Evolutionary conservation across 2,797 vertebrate genomes (phyloP).

Genomic region (Echiichthys vipera): DNA sequence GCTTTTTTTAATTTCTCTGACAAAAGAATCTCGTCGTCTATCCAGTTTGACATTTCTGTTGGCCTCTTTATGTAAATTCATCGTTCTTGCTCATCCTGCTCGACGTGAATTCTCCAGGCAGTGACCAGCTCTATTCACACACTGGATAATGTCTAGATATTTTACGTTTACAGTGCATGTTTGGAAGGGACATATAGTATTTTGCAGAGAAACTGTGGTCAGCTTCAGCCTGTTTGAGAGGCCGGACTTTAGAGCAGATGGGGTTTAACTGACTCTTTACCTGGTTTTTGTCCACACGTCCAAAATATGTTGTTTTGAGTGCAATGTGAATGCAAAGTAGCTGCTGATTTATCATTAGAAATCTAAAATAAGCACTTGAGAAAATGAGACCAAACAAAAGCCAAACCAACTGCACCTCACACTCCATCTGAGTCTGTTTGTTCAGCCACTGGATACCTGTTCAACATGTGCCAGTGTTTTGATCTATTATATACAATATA

Average conservation of each 20-base stretch:
- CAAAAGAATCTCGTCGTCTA: too few relatives aligned
- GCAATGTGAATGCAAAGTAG: background rate
- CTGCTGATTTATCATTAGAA: background rate
- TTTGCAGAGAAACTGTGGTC: background rate
- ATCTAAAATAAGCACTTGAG: background rate
- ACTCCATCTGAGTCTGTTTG: background rate
- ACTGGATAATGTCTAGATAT: too few relatives aligned
- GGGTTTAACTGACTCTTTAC: background rate
- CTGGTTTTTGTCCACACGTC: background rate
- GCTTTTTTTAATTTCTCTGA: too few relatives aligned
- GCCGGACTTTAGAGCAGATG: too few relatives aligned
- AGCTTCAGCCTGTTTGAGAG: background rate
- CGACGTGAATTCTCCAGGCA: too few relatives aligned
- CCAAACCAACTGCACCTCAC: background rate
- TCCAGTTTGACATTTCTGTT: too few relatives aligned
- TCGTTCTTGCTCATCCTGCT: too few relatives aligned
- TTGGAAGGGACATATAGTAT: too few relatives aligned
- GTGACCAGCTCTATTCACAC: too few relatives aligned
- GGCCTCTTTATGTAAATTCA: too few relatives aligned
- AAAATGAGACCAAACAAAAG: background rate
- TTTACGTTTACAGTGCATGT: too few relatives aligned
- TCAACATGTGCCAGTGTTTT: slow-evolving; percentile 4
- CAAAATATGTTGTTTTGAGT: background rate
- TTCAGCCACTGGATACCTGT: background rate
- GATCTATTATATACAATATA: slow-evolving; percentile 8